Percentiles rank a stretch among this genome's conserved stretches.
Evolutionary conservation across 2,888 invertebrate species (phyloP).

Genomic region (Petrophora chlorosata): DNA sequence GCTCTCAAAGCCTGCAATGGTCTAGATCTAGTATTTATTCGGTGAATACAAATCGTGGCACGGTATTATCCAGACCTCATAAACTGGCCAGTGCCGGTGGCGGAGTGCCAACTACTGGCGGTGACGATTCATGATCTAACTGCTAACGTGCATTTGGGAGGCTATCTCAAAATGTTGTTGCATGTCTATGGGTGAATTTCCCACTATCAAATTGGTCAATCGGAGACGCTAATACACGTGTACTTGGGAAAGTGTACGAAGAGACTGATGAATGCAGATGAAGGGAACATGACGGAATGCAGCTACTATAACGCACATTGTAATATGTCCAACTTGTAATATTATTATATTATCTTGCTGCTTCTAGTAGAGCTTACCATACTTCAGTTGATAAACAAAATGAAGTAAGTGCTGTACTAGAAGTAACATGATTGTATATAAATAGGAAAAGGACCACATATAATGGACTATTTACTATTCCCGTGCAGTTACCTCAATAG

Average conservation of each 20-base stretch:
- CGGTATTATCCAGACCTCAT: constrained; percentile 29
- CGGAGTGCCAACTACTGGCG: constrained; percentile 26
- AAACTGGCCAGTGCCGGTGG: constrained; percentile 29
- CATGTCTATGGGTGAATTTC: constrained; percentile 16
- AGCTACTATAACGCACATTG: not conserved
- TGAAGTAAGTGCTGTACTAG: too few species aligned
- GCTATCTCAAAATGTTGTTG: constrained; percentile 18
- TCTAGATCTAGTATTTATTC: constrained; percentile 21
- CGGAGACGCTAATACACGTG: constrained; percentile 7
- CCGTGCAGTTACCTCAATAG: too few species aligned
- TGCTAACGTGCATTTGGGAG: constrained; percentile 31
- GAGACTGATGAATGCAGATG: constrained; percentile 8
- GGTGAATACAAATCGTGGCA: constrained; percentile 31
- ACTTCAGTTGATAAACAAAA: too few species aligned
- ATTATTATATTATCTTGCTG: too few species aligned
- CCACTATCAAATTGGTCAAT: constrained; percentile 19
- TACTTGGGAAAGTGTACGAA: not conserved
- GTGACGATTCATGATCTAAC: constrained; percentile 24
- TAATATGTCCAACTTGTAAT: not conserved
- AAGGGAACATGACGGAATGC: constrained; percentile 1
- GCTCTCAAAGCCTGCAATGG: not conserved
- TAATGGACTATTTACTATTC: too few species aligned
- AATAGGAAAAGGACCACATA: too few species aligned
- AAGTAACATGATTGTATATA: too few species aligned
- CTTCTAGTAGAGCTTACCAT: too few species aligned